Evolutionary conservation across 1,140 invertebrate species (phyloP), one percentile per base, ranked within the genome.

Genomic region (Gryon sp.): DNA sequence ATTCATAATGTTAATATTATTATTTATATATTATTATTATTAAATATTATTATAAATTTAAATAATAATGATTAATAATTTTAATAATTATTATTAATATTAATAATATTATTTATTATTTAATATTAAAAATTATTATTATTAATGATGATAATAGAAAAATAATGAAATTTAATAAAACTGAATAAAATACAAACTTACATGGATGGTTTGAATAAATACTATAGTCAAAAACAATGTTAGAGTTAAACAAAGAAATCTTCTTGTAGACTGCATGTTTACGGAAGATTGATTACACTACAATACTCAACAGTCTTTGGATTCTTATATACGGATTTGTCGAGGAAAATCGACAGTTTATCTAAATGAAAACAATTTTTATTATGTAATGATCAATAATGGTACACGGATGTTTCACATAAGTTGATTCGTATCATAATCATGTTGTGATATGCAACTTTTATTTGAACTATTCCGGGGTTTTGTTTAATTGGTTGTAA

Each of bases 311-410:
- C 32, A 18, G 22, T 38, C 30, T 38, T 38, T 38, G 6, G 43
- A 46, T 48, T 62, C 57, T 62, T 62, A 62, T 62, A 62, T 62
- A 62, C 43, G 32, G 43, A 62, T 59, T 36, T 38, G 32, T 62
- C 11, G 28, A 62, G 57, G 57, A 62, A 62, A 62, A 62, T 50
- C 43, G 43, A 50, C 40, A 62, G 41, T 62, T 38, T 62, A 62
- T 62, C 43, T 48, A 18, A 26, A 50, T 11, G 19, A 46, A 62
- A 63, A 60, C 40, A 60, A 30, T 60, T 60, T 40, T 41, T 22
- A 60, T 60, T 60, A 60, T 20, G n/a, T 46, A 60, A 60, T 24
- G 28, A 34, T 12, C 18, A 59, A 43, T 59, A 9, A 43, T n/a
- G 3, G 14, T 45, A 16, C 20, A 18, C 20, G 22, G 50, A 53